Evolutionary conservation across 1,140 invertebrate species (phyloP).

Genomic region (Reticulitermes speratus): DNA sequence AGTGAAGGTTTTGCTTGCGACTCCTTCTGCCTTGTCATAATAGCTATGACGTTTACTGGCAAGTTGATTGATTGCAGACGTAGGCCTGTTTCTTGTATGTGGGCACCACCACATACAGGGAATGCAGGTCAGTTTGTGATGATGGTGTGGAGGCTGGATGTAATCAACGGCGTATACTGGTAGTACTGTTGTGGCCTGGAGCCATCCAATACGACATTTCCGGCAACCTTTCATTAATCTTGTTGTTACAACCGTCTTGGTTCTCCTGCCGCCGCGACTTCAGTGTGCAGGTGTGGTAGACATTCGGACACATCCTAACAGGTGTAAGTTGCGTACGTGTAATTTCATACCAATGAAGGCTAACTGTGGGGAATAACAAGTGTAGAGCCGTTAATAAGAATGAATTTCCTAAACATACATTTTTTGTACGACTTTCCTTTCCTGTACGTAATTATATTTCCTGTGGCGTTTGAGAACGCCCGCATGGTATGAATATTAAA

Average conservation of each 20-base stretch:
- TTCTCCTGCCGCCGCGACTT: not conserved
- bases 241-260: slow-evolving; percentile 2
- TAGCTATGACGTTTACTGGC: not conserved
- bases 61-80: not conserved
- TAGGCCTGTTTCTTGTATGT: not conserved
- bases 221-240: slow-evolving; percentile 12
- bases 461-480: not conserved
- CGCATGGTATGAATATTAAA: not conserved
- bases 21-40: slow-evolving; percentile 11
- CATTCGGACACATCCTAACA: not conserved
- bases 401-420: slow-evolving; percentile 13
- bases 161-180: not conserved
- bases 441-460: not conserved
- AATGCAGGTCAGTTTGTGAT: slow-evolving; percentile 6
- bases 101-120: not conserved
- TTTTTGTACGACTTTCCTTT: not conserved
- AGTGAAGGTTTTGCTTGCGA: not conserved
- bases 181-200: not conserved
- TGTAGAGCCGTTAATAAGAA: slow-evolving; percentile 1
- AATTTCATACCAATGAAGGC: slow-evolving; percentile 8
- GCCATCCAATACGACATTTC: not conserved
- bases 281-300: not conserved
- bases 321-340: not conserved
- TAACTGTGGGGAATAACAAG: not conserved
- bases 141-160: not conserved